phyloP scores from a whole-genome alignment of 2,888 invertebrate genomes.

The Thelaira solivaga region DNA sequence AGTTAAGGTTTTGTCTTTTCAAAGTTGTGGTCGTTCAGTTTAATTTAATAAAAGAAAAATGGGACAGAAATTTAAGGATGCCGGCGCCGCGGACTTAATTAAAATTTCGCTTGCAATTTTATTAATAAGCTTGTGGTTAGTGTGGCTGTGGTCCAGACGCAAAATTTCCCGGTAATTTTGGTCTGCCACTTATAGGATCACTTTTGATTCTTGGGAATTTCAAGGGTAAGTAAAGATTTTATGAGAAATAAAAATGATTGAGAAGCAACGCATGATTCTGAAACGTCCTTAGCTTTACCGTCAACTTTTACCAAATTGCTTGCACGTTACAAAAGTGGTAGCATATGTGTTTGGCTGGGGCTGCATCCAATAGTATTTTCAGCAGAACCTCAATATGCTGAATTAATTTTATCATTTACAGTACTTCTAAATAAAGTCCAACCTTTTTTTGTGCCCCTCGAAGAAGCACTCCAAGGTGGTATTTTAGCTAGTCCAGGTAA shows the following conservation, averaged over 20 bases:
- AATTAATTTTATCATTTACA: slow-evolving; percentile 60
- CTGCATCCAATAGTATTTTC: slow-evolving; percentile 55
- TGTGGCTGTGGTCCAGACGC: slow-evolving; percentile 57
- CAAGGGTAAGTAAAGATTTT: slow-evolving; percentile 35
- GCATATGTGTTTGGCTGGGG: slow-evolving; percentile 61
- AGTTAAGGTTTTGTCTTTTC: not conserved
- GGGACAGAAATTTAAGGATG: not conserved
- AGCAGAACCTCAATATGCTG: slow-evolving; percentile 59
- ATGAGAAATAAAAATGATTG: not conserved
- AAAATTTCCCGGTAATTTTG: slow-evolving; percentile 48
- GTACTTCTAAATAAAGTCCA: slow-evolving; percentile 61
- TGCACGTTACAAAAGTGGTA: slow-evolving; percentile 33
- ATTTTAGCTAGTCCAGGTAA: slow-evolving; percentile 56
- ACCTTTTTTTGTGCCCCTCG: slow-evolving; percentile 26
- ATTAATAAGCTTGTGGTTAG: slow-evolving; percentile 45
- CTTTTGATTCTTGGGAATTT: slow-evolving; percentile 10
- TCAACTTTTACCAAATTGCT: slow-evolving; percentile 6
- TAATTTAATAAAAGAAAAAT: not conserved
- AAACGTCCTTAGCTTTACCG: not conserved
- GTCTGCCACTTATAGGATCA: slow-evolving; percentile 48
- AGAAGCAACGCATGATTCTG: no score
- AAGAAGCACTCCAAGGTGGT: slow-evolving; percentile 41
- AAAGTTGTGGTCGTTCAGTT: not conserved
- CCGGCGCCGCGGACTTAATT: not conserved
- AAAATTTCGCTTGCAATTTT: not conserved